These are phyloP conservation scores for Agrotis exclamationis DNA, from an alignment of 2,888 invertebrate species.

Conservation along the genomic window DNA sequence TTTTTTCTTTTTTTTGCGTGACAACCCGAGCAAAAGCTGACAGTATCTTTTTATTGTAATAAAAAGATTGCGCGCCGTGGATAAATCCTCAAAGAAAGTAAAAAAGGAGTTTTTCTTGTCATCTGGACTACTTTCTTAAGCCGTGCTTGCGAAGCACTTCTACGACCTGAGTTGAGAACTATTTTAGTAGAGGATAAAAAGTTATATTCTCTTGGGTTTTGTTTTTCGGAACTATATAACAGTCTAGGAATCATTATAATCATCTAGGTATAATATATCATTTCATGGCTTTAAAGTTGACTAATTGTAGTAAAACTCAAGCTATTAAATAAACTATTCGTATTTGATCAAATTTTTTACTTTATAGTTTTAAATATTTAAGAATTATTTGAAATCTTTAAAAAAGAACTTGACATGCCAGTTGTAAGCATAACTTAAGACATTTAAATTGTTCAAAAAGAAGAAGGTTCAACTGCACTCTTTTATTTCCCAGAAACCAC, in stretches of 20 bases:
- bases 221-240: background rate
- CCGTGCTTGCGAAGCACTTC: slow-evolving; percentile 42
- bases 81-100: slow-evolving; percentile 50
- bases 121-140: slow-evolving; percentile 45
- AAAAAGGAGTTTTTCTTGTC: slow-evolving; percentile 43
- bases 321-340: no score
- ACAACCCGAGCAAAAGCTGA: slow-evolving; percentile 38
- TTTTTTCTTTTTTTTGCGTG: slow-evolving; percentile 22
- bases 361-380: no score
- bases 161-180: slow-evolving; percentile 25
- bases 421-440: no score
- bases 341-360: no score
- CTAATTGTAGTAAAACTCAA: no score
- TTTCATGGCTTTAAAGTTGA: no score
- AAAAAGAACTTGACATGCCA: no score
- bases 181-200: slow-evolving; percentile 20
- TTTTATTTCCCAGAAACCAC: background rate
- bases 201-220: slow-evolving; percentile 9
- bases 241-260: no score
- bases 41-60: slow-evolving; percentile 54
- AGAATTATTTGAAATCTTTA: no score
- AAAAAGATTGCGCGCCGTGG: slow-evolving; percentile 39
- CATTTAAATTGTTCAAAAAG: background rate
- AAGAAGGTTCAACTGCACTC: no score
- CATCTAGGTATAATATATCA: no score